Evolutionary conservation across 2,113 vertebrate genomes (phyloP).

Genomic region (Herpailurus yagouaroundi): DNA sequence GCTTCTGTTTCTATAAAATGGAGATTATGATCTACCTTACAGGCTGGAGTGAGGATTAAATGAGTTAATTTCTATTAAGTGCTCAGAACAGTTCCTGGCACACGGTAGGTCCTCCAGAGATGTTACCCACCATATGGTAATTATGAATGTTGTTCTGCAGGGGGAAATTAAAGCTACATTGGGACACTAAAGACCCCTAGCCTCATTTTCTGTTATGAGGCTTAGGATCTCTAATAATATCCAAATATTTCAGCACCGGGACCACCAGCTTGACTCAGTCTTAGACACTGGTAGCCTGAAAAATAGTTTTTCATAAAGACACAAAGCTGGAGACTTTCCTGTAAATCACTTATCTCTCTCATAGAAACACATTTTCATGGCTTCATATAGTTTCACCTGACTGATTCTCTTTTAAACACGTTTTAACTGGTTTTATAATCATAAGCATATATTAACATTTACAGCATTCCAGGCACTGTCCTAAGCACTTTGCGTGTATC

Average conservation of each 20-base stretch:
- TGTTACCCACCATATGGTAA: neutral
- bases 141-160: neutral
- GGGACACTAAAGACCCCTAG: neutral
- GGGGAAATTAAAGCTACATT: neutral
- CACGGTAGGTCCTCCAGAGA: neutral
- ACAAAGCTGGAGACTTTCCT: neutral
- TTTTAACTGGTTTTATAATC: neutral
- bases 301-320: neutral
- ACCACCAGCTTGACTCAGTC: neutral
- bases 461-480: neutral
- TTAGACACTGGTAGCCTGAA: neutral
- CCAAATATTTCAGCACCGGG: neutral
- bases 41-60: neutral
- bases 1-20: neutral
- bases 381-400: neutral
- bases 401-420: neutral
- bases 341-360: neutral
- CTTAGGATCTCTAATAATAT: neutral
- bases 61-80: neutral
- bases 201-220: neutral
- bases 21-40: neutral
- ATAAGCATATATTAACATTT: neutral
- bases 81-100: neutral
- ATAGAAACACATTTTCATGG: neutral
- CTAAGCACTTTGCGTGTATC: neutral